Evolutionary conservation across 2,888 invertebrate genomes (phyloP).

Genomic region (Callyntrura sp.): DNA sequence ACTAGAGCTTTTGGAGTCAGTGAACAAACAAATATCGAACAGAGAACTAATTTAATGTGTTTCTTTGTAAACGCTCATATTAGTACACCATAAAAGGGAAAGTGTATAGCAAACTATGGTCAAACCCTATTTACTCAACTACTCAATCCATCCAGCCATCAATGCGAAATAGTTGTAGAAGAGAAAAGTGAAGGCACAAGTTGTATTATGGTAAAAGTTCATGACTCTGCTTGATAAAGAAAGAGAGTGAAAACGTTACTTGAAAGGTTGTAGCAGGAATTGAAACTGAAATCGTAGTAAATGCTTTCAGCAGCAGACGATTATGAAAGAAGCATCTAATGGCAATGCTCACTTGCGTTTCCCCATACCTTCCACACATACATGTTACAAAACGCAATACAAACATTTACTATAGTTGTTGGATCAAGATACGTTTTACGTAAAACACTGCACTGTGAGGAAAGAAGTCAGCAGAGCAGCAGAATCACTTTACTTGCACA

Average conservation of each 20-base stretch:
- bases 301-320: constrained; percentile 46
- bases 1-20: not conserved
- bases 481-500: constrained; percentile 64
- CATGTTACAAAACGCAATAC: no score
- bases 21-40: constrained; percentile 20
- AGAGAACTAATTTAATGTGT: constrained; percentile 41
- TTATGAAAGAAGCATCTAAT: constrained; percentile 26
- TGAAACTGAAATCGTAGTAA: constrained; percentile 58
- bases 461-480: constrained; percentile 69
- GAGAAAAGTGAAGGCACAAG: constrained; percentile 59
- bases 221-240: constrained; percentile 53
- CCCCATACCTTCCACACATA: not conserved
- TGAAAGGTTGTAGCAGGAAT: constrained; percentile 44
- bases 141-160: constrained; percentile 45
- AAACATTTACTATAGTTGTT: no score
- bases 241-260: constrained; percentile 39
- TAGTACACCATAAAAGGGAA: not conserved
- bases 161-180: constrained; percentile 26
- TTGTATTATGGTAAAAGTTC: constrained; percentile 51
- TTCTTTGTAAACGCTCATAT: constrained; percentile 8
- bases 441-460: constrained; percentile 23
- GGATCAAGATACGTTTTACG: constrained; percentile 4
- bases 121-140: constrained; percentile 64
- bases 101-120: constrained; percentile 1
- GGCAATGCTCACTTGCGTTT: not conserved